Evolutionary conservation across 2,888 invertebrate species (phyloP).

Genomic region (Lottia scabra): DNA sequence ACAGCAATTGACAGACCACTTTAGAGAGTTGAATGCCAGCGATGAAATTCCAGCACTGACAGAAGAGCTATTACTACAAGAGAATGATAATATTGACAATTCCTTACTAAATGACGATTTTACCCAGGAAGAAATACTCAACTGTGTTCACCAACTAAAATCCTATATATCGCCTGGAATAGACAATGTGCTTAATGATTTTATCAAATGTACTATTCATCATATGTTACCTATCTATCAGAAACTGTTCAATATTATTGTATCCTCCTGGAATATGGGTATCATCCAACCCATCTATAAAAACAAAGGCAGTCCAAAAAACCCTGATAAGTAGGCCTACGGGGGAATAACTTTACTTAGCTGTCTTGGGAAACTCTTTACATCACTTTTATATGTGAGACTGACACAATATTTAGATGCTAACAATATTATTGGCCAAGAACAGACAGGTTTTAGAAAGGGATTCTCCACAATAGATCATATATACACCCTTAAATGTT

Average conservation of each 20-base stretch:
- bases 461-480: slow-evolving; percentile 10
- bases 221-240: not conserved
- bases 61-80: too few species aligned
- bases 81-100: too few species aligned
- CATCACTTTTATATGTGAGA: not conserved
- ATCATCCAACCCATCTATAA: slow-evolving; percentile 9
- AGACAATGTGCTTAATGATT: slow-evolving; percentile 18
- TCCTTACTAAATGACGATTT: not conserved
- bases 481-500: slow-evolving; percentile 9
- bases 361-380: slow-evolving; percentile 1
- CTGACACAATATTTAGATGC: not conserved
- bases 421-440: not conserved
- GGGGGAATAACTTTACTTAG: slow-evolving; percentile 13
- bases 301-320: slow-evolving; percentile 12
- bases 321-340: slow-evolving; percentile 16
- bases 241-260: slow-evolving; percentile 14
- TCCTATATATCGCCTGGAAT: slow-evolving; percentile 6
- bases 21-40: too few species aligned
- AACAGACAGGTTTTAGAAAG: not conserved
- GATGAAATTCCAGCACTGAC: too few species aligned
- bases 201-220: not conserved
- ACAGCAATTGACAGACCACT: too few species aligned
- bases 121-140: slow-evolving; percentile 13
- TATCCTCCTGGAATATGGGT: slow-evolving; percentile 8
- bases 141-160: slow-evolving; percentile 11